Evolutionary conservation across 2,113 vertebrate species (phyloP), one percentile per base, ranked within the genome.

Genomic region (Eidolon helvum): DNA sequence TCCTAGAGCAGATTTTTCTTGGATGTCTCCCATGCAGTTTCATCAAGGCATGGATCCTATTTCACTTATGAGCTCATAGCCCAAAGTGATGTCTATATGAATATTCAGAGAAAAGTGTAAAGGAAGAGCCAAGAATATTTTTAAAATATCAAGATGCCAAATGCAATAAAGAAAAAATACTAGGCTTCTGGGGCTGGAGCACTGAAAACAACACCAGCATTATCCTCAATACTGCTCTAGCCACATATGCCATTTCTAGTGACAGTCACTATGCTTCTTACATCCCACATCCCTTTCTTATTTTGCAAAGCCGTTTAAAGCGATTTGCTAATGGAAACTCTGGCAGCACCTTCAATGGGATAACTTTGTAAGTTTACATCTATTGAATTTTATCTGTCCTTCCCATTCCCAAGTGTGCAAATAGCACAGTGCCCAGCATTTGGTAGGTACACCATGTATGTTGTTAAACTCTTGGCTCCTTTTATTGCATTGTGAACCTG

Each of bases 1-100:
- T 93, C 48, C 77, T 75, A 63, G 4, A 66, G 59, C 35, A 89
- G 50, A 59, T 66, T 91, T 84, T 90, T 97, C 88, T 90, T 89
- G 74, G 84, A 78, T 93, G 28, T 48, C n/a, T 78, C 57, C 24
- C 28, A 22, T 68, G 50, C 11, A 94, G 7, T 83, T 92, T 86
- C 71, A 95, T 88, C 75, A 91, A 88, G 77, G 8, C 10, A 53
- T 45, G 22, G 74, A 45, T 87, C 50, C 38, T 82, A 45, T 40
- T 94, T 96, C 74, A 74, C 66, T 71, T 91, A 77, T 35, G 48
- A 85, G 50, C 48, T 77, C 45, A 59, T 11, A 72, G 33, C 40
- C 55, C 33, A 45, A 77, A 90, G 61, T 45, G 55, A 94, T 55
- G 4, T 95, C 80, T 90, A 35, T 30, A n/a, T 55, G 35, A 84